Base-by-base conservation (phyloP, 2,113 vertebrate genomes). In the Lagopus leucura region DNA sequence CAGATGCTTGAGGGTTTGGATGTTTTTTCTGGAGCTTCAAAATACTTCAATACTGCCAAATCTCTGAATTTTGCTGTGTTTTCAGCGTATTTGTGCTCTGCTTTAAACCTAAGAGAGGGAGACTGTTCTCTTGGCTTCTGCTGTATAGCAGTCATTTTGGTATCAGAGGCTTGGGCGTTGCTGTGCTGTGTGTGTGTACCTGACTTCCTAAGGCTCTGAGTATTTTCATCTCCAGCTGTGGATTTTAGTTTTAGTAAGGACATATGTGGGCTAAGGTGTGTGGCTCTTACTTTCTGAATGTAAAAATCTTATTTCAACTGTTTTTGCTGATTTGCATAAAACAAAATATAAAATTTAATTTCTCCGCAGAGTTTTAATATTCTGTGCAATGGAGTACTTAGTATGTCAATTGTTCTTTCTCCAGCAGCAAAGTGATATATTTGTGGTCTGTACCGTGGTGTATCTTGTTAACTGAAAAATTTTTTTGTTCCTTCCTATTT, bases 401-500 rank as follows among this genome's bases (percentile, higher is more conserved):
- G 8, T 6, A 71, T 55, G 27, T 13, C 55, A 12, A 3, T 5
- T 30, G 0, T 1, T 34, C 66, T 2, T 55, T 86, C 34, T 67
- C 25, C 52, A 50, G 65, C 71, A 75, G 42, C 12, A 15, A 52
- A 34, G 27, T 54, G 69, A 45, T 17, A 6, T 69, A 25, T 66
- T 87, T 73, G 63, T 72, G 58, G 66, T 61, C 2, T 0, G 25
- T 7, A 6, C n/a, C 69, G 45, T 36, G 47, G 32, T 64, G 57
- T 84, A 78, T 65, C 38, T 55, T 42, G 19, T 54, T 54, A 81
- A 90, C 38, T 72, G 78, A 76, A 72, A 47, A 3, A 10, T 10
- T 5, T 11, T 11, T 89, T 92, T 76, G n/a, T 90, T 91, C 52
- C 43, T 89, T 92, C 55, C 42, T 73, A 11, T 82, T 85, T 94